Conservation (phyloP, 2,113 vertebrate species). For the Jaculus jaculus region DNA sequence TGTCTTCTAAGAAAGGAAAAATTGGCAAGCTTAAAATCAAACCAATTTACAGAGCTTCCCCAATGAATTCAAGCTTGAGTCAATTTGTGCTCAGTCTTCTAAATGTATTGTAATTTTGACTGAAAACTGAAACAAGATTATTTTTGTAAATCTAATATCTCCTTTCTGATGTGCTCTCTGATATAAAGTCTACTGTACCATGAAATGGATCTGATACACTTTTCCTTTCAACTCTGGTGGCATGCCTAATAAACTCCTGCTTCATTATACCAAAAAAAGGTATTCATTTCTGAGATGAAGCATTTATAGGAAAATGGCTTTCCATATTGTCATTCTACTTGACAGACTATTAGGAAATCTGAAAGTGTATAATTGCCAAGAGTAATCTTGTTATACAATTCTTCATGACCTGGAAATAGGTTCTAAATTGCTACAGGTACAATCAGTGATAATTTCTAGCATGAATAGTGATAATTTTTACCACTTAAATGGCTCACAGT, state of each 20-base stretch:
- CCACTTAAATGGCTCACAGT: background rate
- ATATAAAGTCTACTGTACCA: slow-evolving; percentile 83
- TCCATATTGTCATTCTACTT: slow-evolving; percentile 70
- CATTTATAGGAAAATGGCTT: slow-evolving; percentile 71
- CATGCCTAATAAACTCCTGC: slow-evolving; percentile 71
- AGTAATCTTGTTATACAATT: slow-evolving; percentile 67
- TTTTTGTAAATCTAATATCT: slow-evolving; percentile 82
- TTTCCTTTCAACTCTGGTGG: slow-evolving; percentile 75
- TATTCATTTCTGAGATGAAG: slow-evolving; percentile 63
- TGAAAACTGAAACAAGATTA: slow-evolving; percentile 82
- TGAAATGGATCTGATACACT: slow-evolving; percentile 82
- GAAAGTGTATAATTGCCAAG: slow-evolving; percentile 71
- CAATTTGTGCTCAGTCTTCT: slow-evolving; percentile 79
- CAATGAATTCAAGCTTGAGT: slow-evolving; percentile 80
- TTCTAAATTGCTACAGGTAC: slow-evolving; percentile 50
- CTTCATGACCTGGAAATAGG: slow-evolving; percentile 63
- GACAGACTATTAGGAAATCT: slow-evolving; percentile 72
- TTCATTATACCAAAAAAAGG: slow-evolving; percentile 73
- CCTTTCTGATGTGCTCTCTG: slow-evolving; percentile 62
- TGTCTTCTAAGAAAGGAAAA: slow-evolving; percentile 69
- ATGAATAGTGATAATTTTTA: slow-evolving; percentile 46
- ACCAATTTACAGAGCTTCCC: slow-evolving; percentile 71
- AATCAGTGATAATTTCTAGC: slow-evolving; percentile 55
- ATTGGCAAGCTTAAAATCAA: slow-evolving; percentile 80
- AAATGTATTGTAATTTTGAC: slow-evolving; percentile 79